These are phyloP conservation scores for Gracilinanus agilis DNA, from an alignment of 2,113 vertebrate genomes.

Conservation along the genomic window DNA sequence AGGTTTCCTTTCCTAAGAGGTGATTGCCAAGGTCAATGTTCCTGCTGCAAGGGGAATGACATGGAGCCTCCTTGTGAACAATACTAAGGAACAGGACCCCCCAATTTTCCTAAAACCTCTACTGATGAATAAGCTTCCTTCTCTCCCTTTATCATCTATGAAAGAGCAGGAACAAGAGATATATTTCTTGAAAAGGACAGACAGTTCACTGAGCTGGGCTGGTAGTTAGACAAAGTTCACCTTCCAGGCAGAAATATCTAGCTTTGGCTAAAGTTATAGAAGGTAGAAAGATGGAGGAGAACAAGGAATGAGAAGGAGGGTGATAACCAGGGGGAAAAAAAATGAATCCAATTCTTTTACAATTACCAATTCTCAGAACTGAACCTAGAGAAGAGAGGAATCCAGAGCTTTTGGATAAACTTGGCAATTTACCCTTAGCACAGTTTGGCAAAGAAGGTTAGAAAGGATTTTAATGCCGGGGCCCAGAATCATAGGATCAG, in stretches of 20 bases:
- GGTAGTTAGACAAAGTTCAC: neutral
- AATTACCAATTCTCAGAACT: neutral
- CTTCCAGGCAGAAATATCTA: neutral
- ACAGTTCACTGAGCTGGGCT: neutral
- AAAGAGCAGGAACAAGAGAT: neutral
- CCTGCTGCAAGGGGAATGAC: slow-evolving; percentile 14
- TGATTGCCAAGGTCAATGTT: slow-evolving; percentile 6
- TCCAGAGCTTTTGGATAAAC: slow-evolving; percentile 15
- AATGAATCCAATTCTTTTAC: slow-evolving; percentile 4
- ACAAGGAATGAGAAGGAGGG: neutral
- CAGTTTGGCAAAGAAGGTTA: neutral
- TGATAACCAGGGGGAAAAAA: neutral
- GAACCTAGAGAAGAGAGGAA: neutral
- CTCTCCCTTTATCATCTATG: no score
- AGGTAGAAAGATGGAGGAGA: neutral
- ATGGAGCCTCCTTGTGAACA: neutral
- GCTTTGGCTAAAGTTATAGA: neutral
- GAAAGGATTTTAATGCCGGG: neutral
- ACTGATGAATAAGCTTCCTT: no score
- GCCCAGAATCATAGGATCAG: neutral
- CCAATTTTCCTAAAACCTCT: neutral
- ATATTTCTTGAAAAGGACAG: neutral
- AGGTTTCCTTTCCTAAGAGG: slow-evolving; percentile 15
- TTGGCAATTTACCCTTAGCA: neutral
- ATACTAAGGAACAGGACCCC: slow-evolving; percentile 8